Evolutionary conservation across 2,888 invertebrate species (phyloP).

Genomic region (Scaeva pyrastri): DNA sequence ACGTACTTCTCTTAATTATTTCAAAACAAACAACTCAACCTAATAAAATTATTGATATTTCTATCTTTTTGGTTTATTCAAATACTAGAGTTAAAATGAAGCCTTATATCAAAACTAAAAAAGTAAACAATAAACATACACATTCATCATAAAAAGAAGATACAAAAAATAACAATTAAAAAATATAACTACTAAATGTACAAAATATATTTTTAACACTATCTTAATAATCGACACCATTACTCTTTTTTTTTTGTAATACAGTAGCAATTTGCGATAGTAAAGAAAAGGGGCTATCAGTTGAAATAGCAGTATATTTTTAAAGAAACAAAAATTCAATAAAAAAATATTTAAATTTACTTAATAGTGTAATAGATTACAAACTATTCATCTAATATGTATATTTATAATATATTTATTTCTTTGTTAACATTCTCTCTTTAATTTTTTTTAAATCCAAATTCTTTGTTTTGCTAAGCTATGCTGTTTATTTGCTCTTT

Average conservation of each 20-base stretch:
- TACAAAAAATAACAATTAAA: constrained; percentile 50
- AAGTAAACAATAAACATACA: constrained; percentile 54
- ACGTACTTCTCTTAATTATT: constrained; percentile 12
- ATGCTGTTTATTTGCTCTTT: constrained; percentile 58
- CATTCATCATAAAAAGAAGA: constrained; percentile 44
- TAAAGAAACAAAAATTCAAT: constrained; percentile 47
- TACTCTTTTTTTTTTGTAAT: constrained; percentile 3
- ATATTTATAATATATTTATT: constrained; percentile 51
- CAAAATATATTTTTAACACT: constrained; percentile 46
- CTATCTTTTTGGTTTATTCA: constrained; percentile 59
- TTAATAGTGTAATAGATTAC: constrained; percentile 42
- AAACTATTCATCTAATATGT: constrained; percentile 51
- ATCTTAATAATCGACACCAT: constrained; percentile 29
- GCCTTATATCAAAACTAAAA: constrained; percentile 50
- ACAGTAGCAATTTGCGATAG: constrained; percentile 39
- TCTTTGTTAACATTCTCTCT: constrained; percentile 62
- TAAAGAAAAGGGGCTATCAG: constrained; percentile 48
- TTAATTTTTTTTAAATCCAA: constrained; percentile 42
- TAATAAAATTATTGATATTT: constrained; percentile 20
- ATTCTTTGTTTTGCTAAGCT: constrained; percentile 69
- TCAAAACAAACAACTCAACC: constrained; percentile 14
- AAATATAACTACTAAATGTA: constrained; percentile 66
- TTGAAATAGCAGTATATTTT: constrained; percentile 41
- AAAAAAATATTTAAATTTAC: constrained; percentile 68
- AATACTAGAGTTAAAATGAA: constrained; percentile 52